These are phyloP conservation scores for Saguinus imperator DNA, from an alignment of 2,113 vertebrate genomes.

Conservation along the genomic window DNA sequence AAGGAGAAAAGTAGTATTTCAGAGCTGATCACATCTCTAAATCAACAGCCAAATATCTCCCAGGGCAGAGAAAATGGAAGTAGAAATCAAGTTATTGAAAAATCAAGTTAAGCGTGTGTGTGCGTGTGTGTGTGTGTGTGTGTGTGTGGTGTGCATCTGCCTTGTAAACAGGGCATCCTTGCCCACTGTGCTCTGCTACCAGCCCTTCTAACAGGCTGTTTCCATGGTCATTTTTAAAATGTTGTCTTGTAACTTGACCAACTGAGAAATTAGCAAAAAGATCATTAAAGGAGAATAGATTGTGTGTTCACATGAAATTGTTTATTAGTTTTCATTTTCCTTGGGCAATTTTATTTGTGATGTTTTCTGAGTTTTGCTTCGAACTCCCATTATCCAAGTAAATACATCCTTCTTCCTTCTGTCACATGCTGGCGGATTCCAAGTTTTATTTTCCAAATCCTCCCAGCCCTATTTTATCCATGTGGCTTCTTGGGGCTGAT, in stretches of 20 bases:
- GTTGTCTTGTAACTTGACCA: not conserved
- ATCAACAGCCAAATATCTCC: not conserved
- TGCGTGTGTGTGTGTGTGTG: not conserved
- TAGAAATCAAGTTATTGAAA: not conserved
- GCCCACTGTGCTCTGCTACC: fast-evolving
- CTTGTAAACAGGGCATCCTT: not conserved
- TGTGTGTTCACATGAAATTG: not conserved
- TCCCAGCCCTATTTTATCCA: slow-evolving; percentile 40
- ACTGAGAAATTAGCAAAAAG: not conserved
- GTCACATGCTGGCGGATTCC: not conserved
- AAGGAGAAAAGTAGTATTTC: not conserved
- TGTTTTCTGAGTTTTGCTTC: not conserved
- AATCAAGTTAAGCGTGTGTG: not conserved
- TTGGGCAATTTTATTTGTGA: not conserved
- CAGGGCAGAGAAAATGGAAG: not conserved
- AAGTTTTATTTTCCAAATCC: slow-evolving; percentile 56
- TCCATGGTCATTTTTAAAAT: not conserved
- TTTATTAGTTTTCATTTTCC: slow-evolving; percentile 15
- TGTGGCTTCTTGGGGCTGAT: slow-evolving; percentile 9
- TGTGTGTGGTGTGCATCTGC: not conserved
- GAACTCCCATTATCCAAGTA: not conserved
- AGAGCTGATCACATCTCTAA: not conserved
- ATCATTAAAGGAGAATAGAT: not conserved
- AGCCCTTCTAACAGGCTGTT: not conserved
- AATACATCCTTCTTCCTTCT: slow-evolving; percentile 41